These are phyloP conservation scores for Pristiophorus japonicus DNA, from an alignment of 2,113 vertebrate species.

Conservation along the genomic window DNA sequence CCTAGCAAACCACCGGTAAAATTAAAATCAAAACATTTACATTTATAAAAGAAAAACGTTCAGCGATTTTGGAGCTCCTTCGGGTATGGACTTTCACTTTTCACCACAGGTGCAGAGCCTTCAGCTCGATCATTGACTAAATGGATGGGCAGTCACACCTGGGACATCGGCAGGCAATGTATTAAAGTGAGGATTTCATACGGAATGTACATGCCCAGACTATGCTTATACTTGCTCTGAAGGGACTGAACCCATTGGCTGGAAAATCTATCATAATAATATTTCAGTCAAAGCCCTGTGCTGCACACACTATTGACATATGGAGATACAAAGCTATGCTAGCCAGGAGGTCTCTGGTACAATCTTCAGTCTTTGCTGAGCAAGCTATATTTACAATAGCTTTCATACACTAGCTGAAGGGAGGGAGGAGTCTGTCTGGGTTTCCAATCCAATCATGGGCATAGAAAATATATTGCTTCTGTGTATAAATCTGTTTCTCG, in stretches of 20 bases:
- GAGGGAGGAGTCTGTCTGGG: not conserved
- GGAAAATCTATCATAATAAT: not conserved
- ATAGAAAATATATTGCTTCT: not conserved
- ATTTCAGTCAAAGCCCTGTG: not conserved
- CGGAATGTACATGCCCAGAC: not conserved
- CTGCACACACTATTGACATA: not conserved
- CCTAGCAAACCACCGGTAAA: not conserved
- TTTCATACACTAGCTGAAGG: not conserved
- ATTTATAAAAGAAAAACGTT: no score
- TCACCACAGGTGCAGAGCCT: not conserved
- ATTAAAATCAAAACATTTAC: not conserved
- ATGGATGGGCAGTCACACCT: not conserved
- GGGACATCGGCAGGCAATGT: not conserved
- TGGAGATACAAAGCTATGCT: not conserved
- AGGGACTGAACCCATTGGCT: not conserved
- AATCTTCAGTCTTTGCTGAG: not conserved
- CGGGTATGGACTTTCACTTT: not conserved
- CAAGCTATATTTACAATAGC: not conserved
- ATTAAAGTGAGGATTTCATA: not conserved
- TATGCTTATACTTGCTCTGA: not conserved
- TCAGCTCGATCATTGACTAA: not conserved
- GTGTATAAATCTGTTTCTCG: not conserved
- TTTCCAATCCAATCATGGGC: not conserved
- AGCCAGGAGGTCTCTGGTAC: not conserved
- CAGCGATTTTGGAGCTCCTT: no score